Evolutionary conservation across 2,797 vertebrate species (phyloP).

Genomic region (Rhabdophis nuchalis): DNA sequence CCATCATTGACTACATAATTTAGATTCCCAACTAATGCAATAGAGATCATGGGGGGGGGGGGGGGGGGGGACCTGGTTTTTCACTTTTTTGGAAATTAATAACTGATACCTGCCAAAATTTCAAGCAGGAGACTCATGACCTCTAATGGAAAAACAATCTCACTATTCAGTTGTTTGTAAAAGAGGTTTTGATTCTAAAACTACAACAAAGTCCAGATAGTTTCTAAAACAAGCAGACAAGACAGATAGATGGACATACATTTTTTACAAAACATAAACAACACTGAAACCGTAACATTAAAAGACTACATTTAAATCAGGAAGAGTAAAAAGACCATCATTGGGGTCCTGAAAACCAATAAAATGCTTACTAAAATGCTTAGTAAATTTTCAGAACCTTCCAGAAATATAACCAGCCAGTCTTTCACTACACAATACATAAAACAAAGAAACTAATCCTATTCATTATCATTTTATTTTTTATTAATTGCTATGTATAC

Average conservation of each 20-base stretch:
- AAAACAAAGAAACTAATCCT: not conserved
- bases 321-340: not conserved
- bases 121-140: constrained; percentile 33
- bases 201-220: not conserved
- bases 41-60: too few relatives aligned
- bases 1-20: not conserved
- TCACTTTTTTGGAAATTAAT: not conserved
- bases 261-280: not conserved
- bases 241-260: not conserved
- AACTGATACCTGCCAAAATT: not conserved
- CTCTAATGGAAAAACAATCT: constrained; percentile 35
- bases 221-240: not conserved
- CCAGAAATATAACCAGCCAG: not conserved
- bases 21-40: not conserved
- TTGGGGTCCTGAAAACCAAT: not conserved
- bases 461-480: not conserved
- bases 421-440: not conserved
- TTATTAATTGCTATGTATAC: not conserved
- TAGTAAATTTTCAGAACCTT: not conserved
- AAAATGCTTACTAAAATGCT: too few relatives aligned
- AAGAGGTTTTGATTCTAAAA: not conserved
- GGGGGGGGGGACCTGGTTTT: too few relatives aligned
- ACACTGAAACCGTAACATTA: not conserved
- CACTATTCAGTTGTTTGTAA: not conserved
- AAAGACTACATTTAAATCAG: not conserved